A percentile compares a stretch with the other conserved stretches of the same genome.
phyloP scores from a whole-genome alignment of 2,113 vertebrate species.

The Rhegmatorhina hoffmannsi region DNA sequence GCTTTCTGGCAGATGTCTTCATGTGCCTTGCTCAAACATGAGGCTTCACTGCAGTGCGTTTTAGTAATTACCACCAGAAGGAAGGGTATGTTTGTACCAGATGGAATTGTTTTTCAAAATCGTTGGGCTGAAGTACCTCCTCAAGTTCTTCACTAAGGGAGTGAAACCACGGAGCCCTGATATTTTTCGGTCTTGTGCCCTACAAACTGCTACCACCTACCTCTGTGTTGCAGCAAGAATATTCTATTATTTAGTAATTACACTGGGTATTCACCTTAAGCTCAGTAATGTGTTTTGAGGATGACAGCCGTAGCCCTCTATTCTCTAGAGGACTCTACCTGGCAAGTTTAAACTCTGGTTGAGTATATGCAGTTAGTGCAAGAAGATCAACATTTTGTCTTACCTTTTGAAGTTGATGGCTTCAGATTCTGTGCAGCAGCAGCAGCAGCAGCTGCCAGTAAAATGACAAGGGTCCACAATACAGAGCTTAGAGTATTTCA shows the following conservation, averaged over 20 bases:
- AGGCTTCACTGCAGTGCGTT: background rate
- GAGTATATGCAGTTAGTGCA: background rate
- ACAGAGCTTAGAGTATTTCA: background rate
- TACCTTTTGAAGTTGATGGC: background rate
- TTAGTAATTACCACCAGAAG: background rate
- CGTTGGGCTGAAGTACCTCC: background rate
- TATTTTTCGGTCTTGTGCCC: background rate
- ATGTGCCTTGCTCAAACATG: background rate
- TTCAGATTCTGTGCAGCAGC: background rate
- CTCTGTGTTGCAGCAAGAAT: background rate
- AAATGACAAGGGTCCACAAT: background rate
- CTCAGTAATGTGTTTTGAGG: background rate
- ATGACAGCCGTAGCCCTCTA: background rate
- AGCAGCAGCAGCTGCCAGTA: background rate
- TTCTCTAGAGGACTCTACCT: background rate
- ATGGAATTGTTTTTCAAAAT: background rate
- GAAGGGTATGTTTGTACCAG: background rate
- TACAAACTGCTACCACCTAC: background rate
- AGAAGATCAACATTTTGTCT: background rate
- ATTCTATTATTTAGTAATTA: background rate
- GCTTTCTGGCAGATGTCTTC: background rate
- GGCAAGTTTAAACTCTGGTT: conserved; percentile 8
- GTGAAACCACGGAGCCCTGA: background rate
- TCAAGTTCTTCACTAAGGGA: background rate
- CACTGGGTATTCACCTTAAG: background rate